Evolutionary conservation across 2,113 vertebrate genomes (phyloP), one percentile per base, ranked within the genome.

Genomic region (Perccottus glenii): DNA sequence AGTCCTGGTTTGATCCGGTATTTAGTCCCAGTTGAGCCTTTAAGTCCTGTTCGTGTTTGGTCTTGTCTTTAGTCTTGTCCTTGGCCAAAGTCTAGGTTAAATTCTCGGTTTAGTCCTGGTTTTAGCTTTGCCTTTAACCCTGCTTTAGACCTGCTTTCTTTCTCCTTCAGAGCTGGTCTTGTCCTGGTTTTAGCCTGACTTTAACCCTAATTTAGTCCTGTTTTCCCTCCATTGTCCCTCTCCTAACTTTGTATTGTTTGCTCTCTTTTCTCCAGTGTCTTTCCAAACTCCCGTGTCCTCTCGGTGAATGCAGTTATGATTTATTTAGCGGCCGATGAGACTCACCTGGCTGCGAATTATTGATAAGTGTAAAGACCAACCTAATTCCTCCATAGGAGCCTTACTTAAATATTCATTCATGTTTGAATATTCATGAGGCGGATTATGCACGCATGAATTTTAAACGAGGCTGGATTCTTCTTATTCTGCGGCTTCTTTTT

Each of bases 291-390:
- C 74, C 49, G 11, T 52, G 14, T 76, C 40, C 50, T 11, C 50
- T 63, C 6, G 5, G 44, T 2, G 51, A 1, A 49, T 11, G 51
- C 43, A 47, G 45, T 65, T 36, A 81, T 89, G 75, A 85, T 76
- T 87, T 80, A 86, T 86, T 84, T 62, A 84, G 73, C 9, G 42
- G 6, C 74, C 55, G 48, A 63, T 73, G 84, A 80, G 71, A 73
- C 75, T 86, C 85, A 89, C 86, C 89, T 89, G 84, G 71, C 82
- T 75, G 74, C 78, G 52, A 88, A 86, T 87, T 85, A 90, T 88
- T 88, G 87, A 89, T 89, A 87, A 84, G 82, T 76, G 82, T 86
- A 85, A 86, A 86, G 87, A 89, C 82, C 80, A 89, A 81, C 80
- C 80, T 85, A 88, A 89, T 89, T 89, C 83, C 74, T 89, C 85